Base-by-base conservation (phyloP, 1,140 invertebrate species). In the Trichogramma pretiosum region DNA sequence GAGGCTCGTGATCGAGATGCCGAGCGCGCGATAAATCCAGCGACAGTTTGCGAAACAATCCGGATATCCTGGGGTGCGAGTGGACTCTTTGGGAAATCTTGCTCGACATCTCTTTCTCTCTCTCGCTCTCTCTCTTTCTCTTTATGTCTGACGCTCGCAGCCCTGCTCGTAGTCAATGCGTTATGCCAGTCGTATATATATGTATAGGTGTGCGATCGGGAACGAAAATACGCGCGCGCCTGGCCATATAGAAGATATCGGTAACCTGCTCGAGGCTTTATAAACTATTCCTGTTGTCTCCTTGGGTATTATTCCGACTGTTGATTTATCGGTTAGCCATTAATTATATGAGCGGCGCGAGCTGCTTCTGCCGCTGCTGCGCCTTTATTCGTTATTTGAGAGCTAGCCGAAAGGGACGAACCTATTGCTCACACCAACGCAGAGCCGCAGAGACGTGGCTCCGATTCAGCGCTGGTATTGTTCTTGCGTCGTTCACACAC, bases 281-380 rank as follows among this genome's bases (percentile, higher is more conserved):
- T 70, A 67, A 71, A 71, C 68, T 70, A 71, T 71, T 71, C 66
- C 67, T 70, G 67, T 70, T 71, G 67, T 69, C 68, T 71, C 61
- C 67, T 71, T 70, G 63, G 63, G 64, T 64, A 70, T 72, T 70
- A 69, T 69, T 65, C 63, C 57, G 50, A 48, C 50, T 58, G 62
- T 51, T 70, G 69, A 72, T 70, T 70, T 68, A 70, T 65, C 59
- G 65, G 38, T 43, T 45, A 52, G 5, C 65, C 66, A 70, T 72
- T 72, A 70, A 70, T 72, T 68, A 72, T n/a, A n/a, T n/a, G n/a
- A n/a, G 63, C 56, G 26, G 3, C 14, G 19, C 33, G 24, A 28
- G 24, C n/a, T n/a, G n/a, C n/a, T n/a, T n/a, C n/a, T n/a, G n/a
- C n/a, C n/a, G n/a, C n/a, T 57, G 48, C 50, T 60, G 61, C 62